Conservation (phyloP, 1,140 invertebrate genomes). For the Callitettix versicolor region DNA sequence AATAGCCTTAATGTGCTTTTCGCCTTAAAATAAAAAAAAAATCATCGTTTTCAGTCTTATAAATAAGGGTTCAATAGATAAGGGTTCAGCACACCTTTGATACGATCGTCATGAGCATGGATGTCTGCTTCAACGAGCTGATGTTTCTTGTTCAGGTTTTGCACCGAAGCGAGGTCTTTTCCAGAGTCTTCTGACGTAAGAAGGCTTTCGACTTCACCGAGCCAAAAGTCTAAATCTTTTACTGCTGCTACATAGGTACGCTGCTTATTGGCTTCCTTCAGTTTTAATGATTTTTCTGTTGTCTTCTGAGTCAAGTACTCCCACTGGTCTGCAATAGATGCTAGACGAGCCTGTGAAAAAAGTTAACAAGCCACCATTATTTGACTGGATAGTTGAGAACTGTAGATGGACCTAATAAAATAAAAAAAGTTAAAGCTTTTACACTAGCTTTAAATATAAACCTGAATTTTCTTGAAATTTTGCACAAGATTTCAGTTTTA, state of each 20-base stretch:
- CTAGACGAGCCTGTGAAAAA: constrained; percentile 49
- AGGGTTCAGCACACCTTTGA: constrained; percentile 69
- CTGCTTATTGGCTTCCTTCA: constrained; percentile 98
- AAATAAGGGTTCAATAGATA: too few species aligned
- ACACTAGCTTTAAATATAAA: too few species aligned
- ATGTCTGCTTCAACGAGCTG: constrained; percentile 97
- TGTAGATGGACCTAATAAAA: too few species aligned
- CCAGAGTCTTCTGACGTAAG: constrained; percentile 94
- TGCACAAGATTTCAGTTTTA: too few species aligned
- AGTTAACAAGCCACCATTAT: too few species aligned
- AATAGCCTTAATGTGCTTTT: too few species aligned
- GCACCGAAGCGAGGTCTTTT: constrained; percentile 96
- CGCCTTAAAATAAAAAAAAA: too few species aligned
- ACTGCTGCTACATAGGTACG: constrained; percentile 98
- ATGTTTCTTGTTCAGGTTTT: constrained; percentile 98
- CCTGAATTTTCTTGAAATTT: too few species aligned
- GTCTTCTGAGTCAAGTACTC: constrained; percentile 96
- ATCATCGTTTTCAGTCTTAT: too few species aligned
- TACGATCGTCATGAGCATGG: constrained; percentile 88
- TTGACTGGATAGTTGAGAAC: too few species aligned
- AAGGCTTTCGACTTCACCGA: constrained; percentile 95
- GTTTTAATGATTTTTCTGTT: constrained; percentile 91
- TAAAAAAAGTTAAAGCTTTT: too few species aligned
- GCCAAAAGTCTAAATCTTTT: constrained; percentile 99
- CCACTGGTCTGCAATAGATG: constrained; percentile 96